A percentile compares a stretch with the other conserved stretches of the same genome.
phyloP scores from a whole-genome alignment of 92 coral and sea anemone species.

The Galaxea fascicularis region DNA sequence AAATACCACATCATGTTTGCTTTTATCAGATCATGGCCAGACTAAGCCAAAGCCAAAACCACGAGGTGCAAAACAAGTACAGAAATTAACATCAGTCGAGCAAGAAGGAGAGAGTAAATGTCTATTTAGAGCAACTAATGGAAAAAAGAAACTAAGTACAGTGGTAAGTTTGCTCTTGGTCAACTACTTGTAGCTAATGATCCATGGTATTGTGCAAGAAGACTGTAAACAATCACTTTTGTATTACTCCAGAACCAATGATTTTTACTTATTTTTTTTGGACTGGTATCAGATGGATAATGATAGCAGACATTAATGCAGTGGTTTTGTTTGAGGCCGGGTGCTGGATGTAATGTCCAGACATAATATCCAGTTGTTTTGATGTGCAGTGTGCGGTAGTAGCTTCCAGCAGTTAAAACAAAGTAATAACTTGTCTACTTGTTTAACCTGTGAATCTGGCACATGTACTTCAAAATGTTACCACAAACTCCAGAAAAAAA shows the following conservation, averaged over 20 bases:
- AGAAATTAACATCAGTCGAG: constrained; percentile 84
- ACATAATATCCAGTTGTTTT: too few species aligned
- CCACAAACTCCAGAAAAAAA: too few species aligned
- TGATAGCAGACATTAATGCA: too few species aligned
- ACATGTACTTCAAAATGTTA: too few species aligned
- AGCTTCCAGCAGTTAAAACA: too few species aligned
- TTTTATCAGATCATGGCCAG: constrained; percentile 84
- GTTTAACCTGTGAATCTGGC: too few species aligned
- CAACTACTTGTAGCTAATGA: neutral
- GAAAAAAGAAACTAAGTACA: constrained; percentile 95
- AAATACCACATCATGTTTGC: neutral
- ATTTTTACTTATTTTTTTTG: too few species aligned
- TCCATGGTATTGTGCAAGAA: neutral
- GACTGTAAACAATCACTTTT: neutral
- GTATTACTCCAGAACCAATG: too few species aligned
- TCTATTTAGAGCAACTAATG: constrained; percentile 95
- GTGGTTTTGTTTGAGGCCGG: too few species aligned
- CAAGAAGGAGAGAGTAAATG: constrained; percentile 96
- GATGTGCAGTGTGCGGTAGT: too few species aligned
- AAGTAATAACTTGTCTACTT: too few species aligned
- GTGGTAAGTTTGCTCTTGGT: constrained; percentile 66
- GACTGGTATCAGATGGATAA: neutral
- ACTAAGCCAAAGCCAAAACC: constrained; percentile 95
- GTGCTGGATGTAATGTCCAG: too few species aligned
- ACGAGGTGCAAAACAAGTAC: constrained; percentile 75